phyloP scores from a whole-genome alignment of 2,113 vertebrate species.

The Oryzias javanicus region DNA sequence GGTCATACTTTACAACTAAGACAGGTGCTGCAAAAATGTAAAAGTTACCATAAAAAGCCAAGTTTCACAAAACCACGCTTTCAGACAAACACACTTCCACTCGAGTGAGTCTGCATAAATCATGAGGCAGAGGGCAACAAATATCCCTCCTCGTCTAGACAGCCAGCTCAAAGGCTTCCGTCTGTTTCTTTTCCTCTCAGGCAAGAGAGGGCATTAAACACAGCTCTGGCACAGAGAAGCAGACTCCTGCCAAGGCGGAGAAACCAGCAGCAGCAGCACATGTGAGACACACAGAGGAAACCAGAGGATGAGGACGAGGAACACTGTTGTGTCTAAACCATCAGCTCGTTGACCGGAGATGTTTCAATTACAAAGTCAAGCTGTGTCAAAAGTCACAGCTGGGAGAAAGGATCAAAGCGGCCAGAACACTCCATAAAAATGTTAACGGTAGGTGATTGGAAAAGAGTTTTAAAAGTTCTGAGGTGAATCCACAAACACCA shows the following conservation, averaged over 20 bases:
- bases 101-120: slow-evolving; percentile 32
- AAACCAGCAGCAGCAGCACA: slow-evolving; percentile 44
- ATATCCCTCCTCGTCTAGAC: slow-evolving; percentile 74
- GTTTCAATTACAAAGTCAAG: no score
- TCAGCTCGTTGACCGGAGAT: no score
- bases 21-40: background rate
- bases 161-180: slow-evolving; percentile 68
- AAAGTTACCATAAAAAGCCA: background rate
- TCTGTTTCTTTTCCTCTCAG: slow-evolving; percentile 61
- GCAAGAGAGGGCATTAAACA: slow-evolving; percentile 64
- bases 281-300: slow-evolving; percentile 24
- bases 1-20: background rate
- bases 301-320: no score
- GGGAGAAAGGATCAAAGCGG: no score
- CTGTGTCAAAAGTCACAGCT: no score
- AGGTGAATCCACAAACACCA: no score
- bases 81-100: slow-evolving; percentile 11
- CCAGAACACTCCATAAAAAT: no score
- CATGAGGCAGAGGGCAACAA: slow-evolving; percentile 58
- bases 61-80: slow-evolving; percentile 22
- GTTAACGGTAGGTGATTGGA: no score
- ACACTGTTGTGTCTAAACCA: no score
- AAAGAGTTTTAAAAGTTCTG: no score
- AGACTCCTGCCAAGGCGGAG: slow-evolving; percentile 36
- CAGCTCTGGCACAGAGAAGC: slow-evolving; percentile 38